Evolutionary conservation across 1,140 invertebrate genomes (phyloP).

Genomic region (Drosophila miranda): DNA sequence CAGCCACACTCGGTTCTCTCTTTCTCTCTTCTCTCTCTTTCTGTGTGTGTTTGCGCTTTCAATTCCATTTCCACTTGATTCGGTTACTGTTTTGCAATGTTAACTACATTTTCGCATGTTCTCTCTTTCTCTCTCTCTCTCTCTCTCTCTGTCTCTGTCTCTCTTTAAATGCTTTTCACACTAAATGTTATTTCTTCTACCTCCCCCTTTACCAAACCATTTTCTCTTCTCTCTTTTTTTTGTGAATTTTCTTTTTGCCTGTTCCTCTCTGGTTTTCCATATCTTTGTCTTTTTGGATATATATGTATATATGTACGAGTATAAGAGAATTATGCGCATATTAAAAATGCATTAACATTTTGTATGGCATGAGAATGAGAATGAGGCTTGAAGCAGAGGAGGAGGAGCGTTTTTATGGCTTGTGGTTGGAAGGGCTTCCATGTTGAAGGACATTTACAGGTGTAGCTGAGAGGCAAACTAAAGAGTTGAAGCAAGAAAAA

Average conservation of each 20-base stretch:
- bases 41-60: conserved; percentile 43
- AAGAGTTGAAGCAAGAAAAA: too few relatives aligned
- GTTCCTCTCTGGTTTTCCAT: background rate
- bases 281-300: conserved; percentile 37
- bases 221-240: conserved; percentile 6
- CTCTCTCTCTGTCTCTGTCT: too few relatives aligned
- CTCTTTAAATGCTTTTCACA: conserved; percentile 20
- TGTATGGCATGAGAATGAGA: background rate
- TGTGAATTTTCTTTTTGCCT: conserved; percentile 18
- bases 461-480: too few relatives aligned
- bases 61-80: conserved; percentile 73
- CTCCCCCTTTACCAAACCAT: background rate
- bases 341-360: conserved; percentile 70
- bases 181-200: conserved; percentile 55
- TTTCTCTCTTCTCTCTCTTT: conserved; percentile 3
- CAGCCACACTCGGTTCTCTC: background rate
- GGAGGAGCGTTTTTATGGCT: background rate
- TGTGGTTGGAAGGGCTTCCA: background rate
- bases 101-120: conserved; percentile 75
- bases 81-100: conserved; percentile 76
- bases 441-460: conserved; percentile 30
- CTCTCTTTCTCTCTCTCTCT: background rate
- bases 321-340: conserved; percentile 69
- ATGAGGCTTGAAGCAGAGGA: conserved; percentile 17
- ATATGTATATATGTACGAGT: conserved; percentile 15